These are phyloP conservation scores for Dicaeum eximium DNA, from an alignment of 2,113 vertebrate species.

Conservation along the genomic window DNA sequence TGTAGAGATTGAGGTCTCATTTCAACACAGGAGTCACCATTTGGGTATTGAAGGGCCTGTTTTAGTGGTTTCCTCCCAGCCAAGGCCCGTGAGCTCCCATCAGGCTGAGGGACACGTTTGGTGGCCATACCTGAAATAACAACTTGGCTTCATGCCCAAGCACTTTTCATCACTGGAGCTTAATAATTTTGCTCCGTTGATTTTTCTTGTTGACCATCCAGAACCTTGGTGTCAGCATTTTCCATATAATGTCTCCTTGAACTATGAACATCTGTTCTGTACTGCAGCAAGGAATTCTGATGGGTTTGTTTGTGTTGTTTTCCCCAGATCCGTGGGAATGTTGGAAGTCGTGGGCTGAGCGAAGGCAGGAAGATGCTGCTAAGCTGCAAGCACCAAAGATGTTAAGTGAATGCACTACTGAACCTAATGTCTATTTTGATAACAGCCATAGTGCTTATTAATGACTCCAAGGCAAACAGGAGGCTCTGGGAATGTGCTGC, in stretches of 20 bases:
- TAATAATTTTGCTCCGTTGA: not conserved
- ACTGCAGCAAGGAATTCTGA: not conserved
- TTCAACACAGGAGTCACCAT: not conserved
- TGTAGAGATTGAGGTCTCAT: not conserved
- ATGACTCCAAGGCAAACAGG: conserved; percentile 4
- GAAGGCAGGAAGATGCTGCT: conserved; percentile 61
- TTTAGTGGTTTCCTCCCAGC: not conserved
- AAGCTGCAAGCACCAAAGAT: conserved; percentile 73
- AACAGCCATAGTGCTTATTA: conserved; percentile 62
- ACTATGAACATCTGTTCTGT: not conserved
- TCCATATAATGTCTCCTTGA: not conserved
- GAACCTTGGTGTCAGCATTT: not conserved
- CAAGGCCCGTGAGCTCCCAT: rapidly evolving
- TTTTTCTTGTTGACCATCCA: not conserved
- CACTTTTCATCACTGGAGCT: not conserved
- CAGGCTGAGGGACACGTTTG: not conserved
- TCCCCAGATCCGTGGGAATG: conserved; percentile 2
- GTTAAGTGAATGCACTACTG: conserved; percentile 56
- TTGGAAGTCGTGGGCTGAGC: not conserved
- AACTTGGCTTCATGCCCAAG: not conserved
- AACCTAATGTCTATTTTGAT: conserved; percentile 62
- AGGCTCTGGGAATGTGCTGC: conserved; percentile 25
- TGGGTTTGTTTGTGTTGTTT: not conserved
- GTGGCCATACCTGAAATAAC: not conserved
- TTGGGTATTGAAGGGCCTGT: not conserved